Evolutionary conservation across 2,113 vertebrate species (phyloP), one percentile per base, ranked within the genome.

Genomic region (Cyanoramphus novaezelandiae): DNA sequence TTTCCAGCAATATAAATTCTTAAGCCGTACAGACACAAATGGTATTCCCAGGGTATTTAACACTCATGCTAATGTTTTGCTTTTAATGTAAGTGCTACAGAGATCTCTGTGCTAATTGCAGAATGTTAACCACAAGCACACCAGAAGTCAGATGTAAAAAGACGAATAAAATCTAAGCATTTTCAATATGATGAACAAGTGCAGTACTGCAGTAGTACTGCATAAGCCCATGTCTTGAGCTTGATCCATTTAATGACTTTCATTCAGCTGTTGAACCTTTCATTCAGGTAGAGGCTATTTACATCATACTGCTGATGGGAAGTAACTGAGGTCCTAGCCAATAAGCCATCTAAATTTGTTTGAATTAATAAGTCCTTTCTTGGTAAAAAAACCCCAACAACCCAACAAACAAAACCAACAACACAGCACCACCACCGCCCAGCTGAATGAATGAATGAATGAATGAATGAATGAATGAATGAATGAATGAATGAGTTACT

Each of bases 1-100:
- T 87, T 92, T 64, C 52, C 59, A 92, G 77, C 55, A 55, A 64
- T 62, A 92, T 89, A 76, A 84, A 94, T 89, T 93, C 89, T 78
- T 89, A 68, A 91, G n/a, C 37, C 88, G 62, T 72, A 82, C 59
- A 52, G 44, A 74, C 78, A 85, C 1, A 3, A 79, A 69, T 33
- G 55, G 17, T 80, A 88, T 78, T 93, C 91, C 83, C 91, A 82
- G 18, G 74, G 57, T 33, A 83, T 18, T 62, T 69, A 87, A 95
- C 57, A 85, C 74, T 92, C 62, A 64, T 76, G 41, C n/a, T 92
- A 84, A 89, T 91, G 86, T 63, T 88, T 53, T 14, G 78, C 67
- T 94, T 93, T 95, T 89, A 91, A 94, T 75, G 24, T 52, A 91
- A 96, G 74, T 85, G 65, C 57, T 92, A 55, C 43, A 47, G 37